phyloP scores from a whole-genome alignment of 35 echinoderm and acorn worm species.

The Acanthaster planci region DNA sequence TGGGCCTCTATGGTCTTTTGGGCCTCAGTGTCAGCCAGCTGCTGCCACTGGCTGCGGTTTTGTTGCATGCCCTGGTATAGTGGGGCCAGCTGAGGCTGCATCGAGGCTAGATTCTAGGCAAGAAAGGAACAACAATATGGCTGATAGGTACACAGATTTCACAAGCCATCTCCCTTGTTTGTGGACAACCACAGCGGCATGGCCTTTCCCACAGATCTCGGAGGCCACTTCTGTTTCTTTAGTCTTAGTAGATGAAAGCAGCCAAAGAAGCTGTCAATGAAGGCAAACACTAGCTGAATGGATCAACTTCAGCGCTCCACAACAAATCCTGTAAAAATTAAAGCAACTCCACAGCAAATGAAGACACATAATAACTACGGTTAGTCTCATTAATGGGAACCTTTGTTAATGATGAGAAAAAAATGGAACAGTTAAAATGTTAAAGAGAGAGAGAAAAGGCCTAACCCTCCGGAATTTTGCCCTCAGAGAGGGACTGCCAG shows the following conservation, averaged over 20 bases:
- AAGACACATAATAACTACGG: constrained; percentile 22
- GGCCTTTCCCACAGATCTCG: not conserved
- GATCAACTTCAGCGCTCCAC: not conserved
- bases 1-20: not conserved
- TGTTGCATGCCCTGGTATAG: constrained; percentile 57
- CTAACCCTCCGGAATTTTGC: constrained; percentile 89
- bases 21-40: constrained; percentile 43
- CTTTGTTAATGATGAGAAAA: constrained; percentile 8
- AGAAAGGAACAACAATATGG: constrained; percentile 39
- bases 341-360: constrained; percentile 5
- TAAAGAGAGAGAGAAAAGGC: constrained; percentile 25
- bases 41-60: constrained; percentile 82
- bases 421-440: not conserved
- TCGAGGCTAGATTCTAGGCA: constrained; percentile 77
- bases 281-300: not conserved
- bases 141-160: constrained; percentile 16
- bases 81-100: constrained; percentile 63
- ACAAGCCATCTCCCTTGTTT: not conserved
- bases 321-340: constrained; percentile 8
- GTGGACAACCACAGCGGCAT: not conserved
- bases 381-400: not conserved
- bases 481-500: constrained; percentile 90
- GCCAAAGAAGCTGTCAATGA: not conserved
- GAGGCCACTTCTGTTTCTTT: not conserved
- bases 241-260: constrained; percentile 1